phyloP scores from a whole-genome alignment of 2,113 vertebrate species.

The Chaetura pelagica region DNA sequence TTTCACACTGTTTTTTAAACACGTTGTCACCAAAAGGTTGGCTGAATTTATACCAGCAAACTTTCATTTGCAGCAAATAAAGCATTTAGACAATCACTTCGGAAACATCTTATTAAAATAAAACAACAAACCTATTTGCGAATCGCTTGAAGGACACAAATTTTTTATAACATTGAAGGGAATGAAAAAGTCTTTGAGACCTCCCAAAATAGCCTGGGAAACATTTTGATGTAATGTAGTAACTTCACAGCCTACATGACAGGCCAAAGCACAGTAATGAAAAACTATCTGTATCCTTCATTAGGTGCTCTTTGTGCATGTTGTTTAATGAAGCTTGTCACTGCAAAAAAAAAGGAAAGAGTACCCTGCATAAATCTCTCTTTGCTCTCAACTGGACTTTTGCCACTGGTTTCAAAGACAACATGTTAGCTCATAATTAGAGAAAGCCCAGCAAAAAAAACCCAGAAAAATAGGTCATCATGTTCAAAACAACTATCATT shows the following conservation, averaged over 20 bases:
- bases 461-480: constrained; percentile 50
- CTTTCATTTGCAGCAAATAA: neutral
- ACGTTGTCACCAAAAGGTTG: neutral
- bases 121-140: neutral
- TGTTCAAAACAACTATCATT: constrained; percentile 34
- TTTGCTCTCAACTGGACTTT: neutral
- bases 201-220: neutral
- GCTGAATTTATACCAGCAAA: neutral
- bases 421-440: neutral
- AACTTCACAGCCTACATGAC: neutral
- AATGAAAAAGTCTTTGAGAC: neutral
- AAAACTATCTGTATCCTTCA: neutral
- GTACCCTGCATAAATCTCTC: neutral
- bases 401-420: constrained; percentile 22
- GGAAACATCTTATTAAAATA: neutral
- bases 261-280: neutral
- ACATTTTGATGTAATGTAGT: neutral
- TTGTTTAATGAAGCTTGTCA: neutral
- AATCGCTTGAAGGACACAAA: neutral
- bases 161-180: neutral
- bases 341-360: neutral
- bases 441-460: constrained; percentile 13
- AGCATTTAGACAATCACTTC: neutral
- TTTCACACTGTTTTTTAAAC: constrained; percentile 33
- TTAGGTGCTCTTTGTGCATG: neutral